These are phyloP conservation scores for Aurelia coerulea DNA, from an alignment of 30 jellyfish, hydroid and myxozoan genomes.

Conservation along the genomic window DNA sequence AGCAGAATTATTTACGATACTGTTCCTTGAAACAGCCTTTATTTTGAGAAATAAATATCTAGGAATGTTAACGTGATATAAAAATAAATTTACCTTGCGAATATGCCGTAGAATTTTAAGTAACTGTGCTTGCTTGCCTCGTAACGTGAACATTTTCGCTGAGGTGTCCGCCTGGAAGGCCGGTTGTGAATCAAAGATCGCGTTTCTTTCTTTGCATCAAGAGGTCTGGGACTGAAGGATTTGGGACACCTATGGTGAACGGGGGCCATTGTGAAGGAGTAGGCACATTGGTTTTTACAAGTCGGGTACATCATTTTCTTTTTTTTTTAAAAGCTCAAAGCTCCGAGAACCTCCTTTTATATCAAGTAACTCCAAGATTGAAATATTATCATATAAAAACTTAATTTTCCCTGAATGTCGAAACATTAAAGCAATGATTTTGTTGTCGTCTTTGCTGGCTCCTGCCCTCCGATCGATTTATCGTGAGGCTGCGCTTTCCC, in stretches of 20 bases:
- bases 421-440: too few species aligned
- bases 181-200: neutral
- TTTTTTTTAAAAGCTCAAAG: too few species aligned
- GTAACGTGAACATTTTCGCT: constrained; percentile 15
- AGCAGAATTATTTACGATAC: too few species aligned
- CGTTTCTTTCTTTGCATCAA: neutral
- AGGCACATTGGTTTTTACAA: neutral
- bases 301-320: neutral
- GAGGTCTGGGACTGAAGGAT: constrained; percentile 4
- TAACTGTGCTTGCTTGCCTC: constrained; percentile 24
- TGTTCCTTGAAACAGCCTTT: neutral
- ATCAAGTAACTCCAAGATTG: too few species aligned
- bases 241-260: neutral
- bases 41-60: neutral
- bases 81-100: constrained; percentile 7
- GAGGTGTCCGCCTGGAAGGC: constrained; percentile 1
- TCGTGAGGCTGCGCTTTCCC: too few species aligned
- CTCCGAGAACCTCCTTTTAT: too few species aligned
- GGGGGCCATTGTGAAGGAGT: neutral
- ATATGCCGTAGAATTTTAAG: constrained; percentile 5
- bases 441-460: too few species aligned
- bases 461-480: too few species aligned
- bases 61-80: neutral
- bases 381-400: too few species aligned
- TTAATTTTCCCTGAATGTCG: too few species aligned